These are phyloP conservation scores for Gobio gobio DNA, from an alignment of 2,113 vertebrate species.

Conservation along the genomic window DNA sequence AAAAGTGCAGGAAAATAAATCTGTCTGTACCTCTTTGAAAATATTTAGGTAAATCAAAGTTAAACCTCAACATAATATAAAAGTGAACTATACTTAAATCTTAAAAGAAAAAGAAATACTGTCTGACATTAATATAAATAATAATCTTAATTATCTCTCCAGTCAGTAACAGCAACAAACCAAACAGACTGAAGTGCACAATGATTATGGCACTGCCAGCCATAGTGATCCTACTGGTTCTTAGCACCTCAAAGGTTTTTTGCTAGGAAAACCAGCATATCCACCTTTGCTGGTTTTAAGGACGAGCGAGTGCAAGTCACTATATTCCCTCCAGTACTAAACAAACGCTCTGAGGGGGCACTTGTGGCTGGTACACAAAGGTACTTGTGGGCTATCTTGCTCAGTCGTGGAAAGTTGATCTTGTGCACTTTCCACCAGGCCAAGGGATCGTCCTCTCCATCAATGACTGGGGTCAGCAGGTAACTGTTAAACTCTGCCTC, in stretches of 20 bases:
- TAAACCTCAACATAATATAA: too few relatives aligned
- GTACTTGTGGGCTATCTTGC: not conserved
- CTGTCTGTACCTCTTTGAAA: too few relatives aligned
- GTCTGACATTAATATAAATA: too few relatives aligned
- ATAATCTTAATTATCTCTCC: too few relatives aligned
- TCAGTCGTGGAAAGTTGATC: not conserved
- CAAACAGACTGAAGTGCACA: not conserved
- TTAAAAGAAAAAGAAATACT: too few relatives aligned
- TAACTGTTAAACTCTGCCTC: conserved; percentile 22
- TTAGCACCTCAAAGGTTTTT: not conserved
- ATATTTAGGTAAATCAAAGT: too few relatives aligned
- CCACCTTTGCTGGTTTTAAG: not conserved
- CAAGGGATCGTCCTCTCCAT: not conserved
- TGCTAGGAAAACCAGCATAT: not conserved
- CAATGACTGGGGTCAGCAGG: not conserved
- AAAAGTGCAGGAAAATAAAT: too few relatives aligned
- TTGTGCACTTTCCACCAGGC: conserved; percentile 17
- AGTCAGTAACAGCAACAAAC: too few relatives aligned
- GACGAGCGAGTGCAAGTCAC: not conserved
- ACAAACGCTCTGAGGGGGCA: not conserved
- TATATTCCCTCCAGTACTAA: conserved; percentile 1
- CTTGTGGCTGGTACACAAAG: conserved; percentile 8
- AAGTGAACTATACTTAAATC: too few relatives aligned
- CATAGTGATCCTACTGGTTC: not conserved
- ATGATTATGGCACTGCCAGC: not conserved